Evolutionary conservation across 1,140 invertebrate genomes (phyloP), one percentile per base, ranked within the genome.

Genomic region (Trigoniulus corallinus): DNA sequence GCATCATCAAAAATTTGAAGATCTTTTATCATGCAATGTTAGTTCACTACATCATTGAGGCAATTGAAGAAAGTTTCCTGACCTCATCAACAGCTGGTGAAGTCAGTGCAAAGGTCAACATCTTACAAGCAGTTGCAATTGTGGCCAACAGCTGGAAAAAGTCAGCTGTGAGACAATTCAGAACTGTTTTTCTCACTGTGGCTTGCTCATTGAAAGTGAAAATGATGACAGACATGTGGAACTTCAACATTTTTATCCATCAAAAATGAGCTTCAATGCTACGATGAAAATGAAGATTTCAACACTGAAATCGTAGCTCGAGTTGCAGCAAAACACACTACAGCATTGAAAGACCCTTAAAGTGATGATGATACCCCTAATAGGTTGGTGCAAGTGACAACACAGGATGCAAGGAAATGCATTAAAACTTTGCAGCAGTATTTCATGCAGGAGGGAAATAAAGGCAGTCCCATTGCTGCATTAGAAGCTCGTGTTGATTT

Each of bases 1-100:
- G 55, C 7, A 54, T 59, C 2, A 59, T 58, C 12, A 40, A 52
- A 34, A 51, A 48, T 24, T 54, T 58, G 1, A 59, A 61, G 48
- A 27, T 22, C 4, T 20, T 47, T 4, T 47, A 47, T 47, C 46
- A 24, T 20, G 46, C 4, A 25, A 25, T 18, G 13, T 15, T 47
- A 24, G 46, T 47, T 10, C 21, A 47, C 22, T 47, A 47, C 46
- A 24, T 25, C 23, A 12, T 26, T 15, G 23, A 47, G 22, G 23
- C 15, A 7, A 47, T 47, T 20, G 46, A 47, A 25, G 46, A 47
- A 47, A 47, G 20, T 29, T 20, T 26, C 15, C 23, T 47, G 4
- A 47, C 23, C 10, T 27, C 22, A n/a, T 47, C 46, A 15, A 47
- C 3, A 25, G 46, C 46, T 13, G 26, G 23, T 7, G 23, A 47